Evolutionary conservation across 2,113 vertebrate genomes (phyloP), one percentile per base, ranked within the genome.

Genomic region (Rynchops niger): DNA sequence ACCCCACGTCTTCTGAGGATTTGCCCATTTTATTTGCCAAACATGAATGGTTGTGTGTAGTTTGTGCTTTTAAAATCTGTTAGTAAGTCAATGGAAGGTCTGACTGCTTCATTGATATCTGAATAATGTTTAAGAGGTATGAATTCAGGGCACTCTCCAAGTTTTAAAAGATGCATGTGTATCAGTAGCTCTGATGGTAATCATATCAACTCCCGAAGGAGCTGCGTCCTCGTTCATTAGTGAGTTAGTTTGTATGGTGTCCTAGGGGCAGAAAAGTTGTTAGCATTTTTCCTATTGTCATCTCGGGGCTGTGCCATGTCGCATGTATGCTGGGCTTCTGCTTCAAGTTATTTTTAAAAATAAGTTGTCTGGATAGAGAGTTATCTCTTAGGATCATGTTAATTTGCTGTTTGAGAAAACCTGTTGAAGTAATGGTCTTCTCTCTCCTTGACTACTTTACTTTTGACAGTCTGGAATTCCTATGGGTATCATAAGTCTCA

Each of bases 271-370:
- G 27, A 50, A 52, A 40, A 47, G 42, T 80, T 47, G 8, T 63
- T 52, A 45, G 15, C 42, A 15, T 79, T 86, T 90, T 95, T 65
- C 52, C 40, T 40, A 0, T 73, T 83, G 52, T 61, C 56, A 62
- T 0, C 36, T 49, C 10, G 12, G 34, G 50, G 15, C 65, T 88
- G 34, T 86, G 42, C 61, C n/a, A 22, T 63, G 11, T 86, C 55
- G 83, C 27, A 4, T 23, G 6, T 26, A 88, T 34, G 32, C 43
- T 65, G 55, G 55, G 53, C 9, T 92, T 94, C 66, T 95, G 72
- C 81, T 93, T 92, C 62, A 86, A 79, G 50, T 95, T 96, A 63
- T 94, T 95, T 96, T 90, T 61, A 29, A 94, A 91, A 82, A 56
- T 80, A 89, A 65, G 25, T 70, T 86, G 65, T 67, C 58, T 82